Evolutionary conservation across 2,797 vertebrate species (phyloP), one percentile per base, ranked within the genome.

Genomic region (Anguilla anguilla): DNA sequence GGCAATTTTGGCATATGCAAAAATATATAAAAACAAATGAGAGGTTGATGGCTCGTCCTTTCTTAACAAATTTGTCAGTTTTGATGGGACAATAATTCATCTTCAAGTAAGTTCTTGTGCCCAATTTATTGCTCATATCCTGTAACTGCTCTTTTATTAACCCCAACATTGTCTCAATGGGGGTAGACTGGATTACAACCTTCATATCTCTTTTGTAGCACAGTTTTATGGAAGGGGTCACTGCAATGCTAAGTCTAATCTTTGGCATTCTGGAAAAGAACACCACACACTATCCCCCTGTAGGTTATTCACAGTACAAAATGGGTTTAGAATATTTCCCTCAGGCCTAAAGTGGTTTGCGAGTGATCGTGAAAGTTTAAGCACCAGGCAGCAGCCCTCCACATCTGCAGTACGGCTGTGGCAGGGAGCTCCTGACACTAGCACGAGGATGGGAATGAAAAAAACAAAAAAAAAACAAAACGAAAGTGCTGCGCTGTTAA

Each of bases 401-500:
- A 86, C 86, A 92, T 89, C 92, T 92, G 89, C 89, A 89, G 87
- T 88, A 90, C 88, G 91, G 92, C 92, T 91, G 64, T 88, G 87
- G 92, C 77, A 81, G 84, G n/a, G 85, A 86, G 69, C 87, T 85
- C 87, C 91, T 90, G 89, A 92, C 87, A 91, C 92, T 86, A 92
- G 91, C 90, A 92, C 87, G 39, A 81, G 77, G 35, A 15, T 49
- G 77, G 17, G 77, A 49, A 81, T 46, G 77, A 79, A 79, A 79
- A 35, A 90, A 92, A 46, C 53, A 74, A 55, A 89, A 46, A 46
- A 46, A 46, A 46, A 46, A 46, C 3, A 91, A 90, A 89, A 53
- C 9, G 91, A 93, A 95, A 94, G 90, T 91, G 93, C 94, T 93
- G 91, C 1, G 92, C 90, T 94, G 90, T 93, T 85, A 93, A 91